These are phyloP conservation scores for Pocillopora verrucosa DNA, from an alignment of 64 coral and sea anemone genomes.

Conservation along the genomic window DNA sequence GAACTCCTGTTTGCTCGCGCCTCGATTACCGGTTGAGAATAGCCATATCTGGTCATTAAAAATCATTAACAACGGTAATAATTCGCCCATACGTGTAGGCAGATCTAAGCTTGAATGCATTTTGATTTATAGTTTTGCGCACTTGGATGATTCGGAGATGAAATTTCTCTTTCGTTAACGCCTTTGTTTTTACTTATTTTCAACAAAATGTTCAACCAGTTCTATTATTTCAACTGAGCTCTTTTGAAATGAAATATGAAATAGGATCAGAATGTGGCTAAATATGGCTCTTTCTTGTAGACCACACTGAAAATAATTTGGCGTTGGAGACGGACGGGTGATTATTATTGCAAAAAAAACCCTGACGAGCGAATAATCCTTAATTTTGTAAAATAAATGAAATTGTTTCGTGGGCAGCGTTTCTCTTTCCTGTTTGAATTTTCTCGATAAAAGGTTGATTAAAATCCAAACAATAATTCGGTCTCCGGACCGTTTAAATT, in stretches of 20 bases:
- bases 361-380: neutral
- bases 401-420: neutral
- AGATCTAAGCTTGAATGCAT: neutral
- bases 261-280: neutral
- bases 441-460: neutral
- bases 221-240: neutral
- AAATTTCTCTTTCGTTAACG: neutral
- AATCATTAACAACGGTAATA: neutral
- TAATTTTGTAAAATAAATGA: neutral
- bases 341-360: neutral
- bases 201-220: neutral
- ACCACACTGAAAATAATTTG: conserved; percentile 1
- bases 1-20: neutral
- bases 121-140: neutral
- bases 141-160: neutral
- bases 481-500: neutral
- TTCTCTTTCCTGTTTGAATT: neutral
- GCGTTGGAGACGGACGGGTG: neutral
- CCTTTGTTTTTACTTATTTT: neutral
- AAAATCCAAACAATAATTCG: neutral
- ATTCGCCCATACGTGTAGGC: neutral
- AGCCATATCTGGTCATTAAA: neutral
- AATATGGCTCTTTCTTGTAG: neutral
- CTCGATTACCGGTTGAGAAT: neutral
- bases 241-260: neutral